Evolutionary conservation across 2,888 invertebrate species (phyloP).

Genomic region (Allacma fusca): DNA sequence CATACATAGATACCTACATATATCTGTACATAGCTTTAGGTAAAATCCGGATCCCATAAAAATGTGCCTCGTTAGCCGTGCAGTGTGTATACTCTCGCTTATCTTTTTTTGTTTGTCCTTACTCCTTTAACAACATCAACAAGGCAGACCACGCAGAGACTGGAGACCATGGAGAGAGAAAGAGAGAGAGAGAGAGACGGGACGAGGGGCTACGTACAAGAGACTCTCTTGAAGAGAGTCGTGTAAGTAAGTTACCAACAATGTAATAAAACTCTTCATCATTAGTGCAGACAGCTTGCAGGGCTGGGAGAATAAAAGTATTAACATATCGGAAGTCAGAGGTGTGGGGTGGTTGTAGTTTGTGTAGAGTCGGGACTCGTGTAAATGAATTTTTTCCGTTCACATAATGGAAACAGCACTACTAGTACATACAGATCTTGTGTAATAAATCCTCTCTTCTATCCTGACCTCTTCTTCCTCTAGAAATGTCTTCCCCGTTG

Average conservation of each 20-base stretch:
- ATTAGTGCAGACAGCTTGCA: constrained; percentile 4
- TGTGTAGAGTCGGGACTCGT: neutral
- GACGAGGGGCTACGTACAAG: too few relatives aligned
- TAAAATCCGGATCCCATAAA: constrained; percentile 54
- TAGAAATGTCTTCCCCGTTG: neutral
- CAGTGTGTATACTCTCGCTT: constrained; percentile 24
- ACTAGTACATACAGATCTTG: neutral
- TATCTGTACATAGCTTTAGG: constrained; percentile 45
- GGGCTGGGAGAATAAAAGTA: neutral
- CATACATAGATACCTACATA: neutral
- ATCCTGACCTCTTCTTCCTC: constrained; percentile 7
- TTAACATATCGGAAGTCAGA: constrained; percentile 6
- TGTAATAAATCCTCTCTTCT: neutral
- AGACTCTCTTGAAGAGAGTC: too few relatives aligned
- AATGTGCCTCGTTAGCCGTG: constrained; percentile 53
- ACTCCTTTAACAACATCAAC: neutral
- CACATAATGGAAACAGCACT: neutral
- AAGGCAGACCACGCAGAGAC: neutral
- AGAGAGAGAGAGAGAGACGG: neutral
- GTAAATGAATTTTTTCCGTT: neutral
- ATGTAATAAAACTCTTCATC: constrained; percentile 8
- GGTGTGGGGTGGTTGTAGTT: neutral
- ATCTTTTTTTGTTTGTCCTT: constrained; percentile 44
- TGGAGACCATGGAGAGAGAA: neutral
- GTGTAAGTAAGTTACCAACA: neutral